These are phyloP conservation scores for Caretta caretta DNA, from an alignment of 2,113 vertebrate genomes.

Conservation along the genomic window DNA sequence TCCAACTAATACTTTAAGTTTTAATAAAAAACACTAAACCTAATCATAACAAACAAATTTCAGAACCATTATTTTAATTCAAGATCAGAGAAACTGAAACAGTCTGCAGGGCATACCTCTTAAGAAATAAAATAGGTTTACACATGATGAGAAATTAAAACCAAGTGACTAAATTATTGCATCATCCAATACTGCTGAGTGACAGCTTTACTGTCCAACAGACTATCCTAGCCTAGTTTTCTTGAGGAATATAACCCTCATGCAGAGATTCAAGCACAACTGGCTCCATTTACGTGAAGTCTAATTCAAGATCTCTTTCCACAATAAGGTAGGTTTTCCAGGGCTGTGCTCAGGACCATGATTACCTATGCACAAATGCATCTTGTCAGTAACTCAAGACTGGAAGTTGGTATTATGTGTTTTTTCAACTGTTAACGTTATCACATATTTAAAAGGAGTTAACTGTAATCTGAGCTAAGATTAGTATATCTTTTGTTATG, in stretches of 20 bases:
- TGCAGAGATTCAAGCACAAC: not conserved
- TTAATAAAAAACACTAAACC: not conserved
- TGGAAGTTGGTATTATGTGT: not conserved
- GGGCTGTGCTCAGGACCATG: not conserved
- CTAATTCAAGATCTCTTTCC: not conserved
- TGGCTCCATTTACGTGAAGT: not conserved
- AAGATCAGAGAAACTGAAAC: not conserved
- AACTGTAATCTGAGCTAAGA: not conserved
- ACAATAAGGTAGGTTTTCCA: not conserved
- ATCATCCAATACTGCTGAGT: rapidly evolving
- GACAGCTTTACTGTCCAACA: not conserved
- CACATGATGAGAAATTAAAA: not conserved
- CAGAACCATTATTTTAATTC: not conserved
- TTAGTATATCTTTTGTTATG: not conserved
- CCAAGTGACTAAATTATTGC: not conserved
- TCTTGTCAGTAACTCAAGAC: not conserved
- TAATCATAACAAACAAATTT: not conserved
- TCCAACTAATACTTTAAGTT: not conserved
- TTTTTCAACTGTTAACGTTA: not conserved
- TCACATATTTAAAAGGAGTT: not conserved
- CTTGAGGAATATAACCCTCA: not conserved
- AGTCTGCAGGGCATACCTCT: rapidly evolving
- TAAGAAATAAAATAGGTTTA: not conserved
- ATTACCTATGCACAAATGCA: not conserved
- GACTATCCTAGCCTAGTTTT: not conserved